Evolutionary conservation across 2,797 vertebrate genomes (phyloP).

Genomic region (Silurus aristotelis): DNA sequence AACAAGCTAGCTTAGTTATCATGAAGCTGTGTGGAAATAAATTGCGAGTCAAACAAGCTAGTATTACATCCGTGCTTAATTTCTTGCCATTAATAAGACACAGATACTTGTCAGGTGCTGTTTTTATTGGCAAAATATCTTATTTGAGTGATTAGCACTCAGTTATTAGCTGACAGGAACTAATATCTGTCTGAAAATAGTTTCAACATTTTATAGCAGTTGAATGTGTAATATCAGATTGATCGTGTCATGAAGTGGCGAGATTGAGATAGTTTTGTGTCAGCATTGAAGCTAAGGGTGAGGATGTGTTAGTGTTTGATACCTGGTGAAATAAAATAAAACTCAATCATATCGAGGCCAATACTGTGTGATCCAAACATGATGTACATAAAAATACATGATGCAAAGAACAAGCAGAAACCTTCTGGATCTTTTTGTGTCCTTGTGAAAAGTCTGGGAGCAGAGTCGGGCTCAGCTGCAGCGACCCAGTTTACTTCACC

Average conservation of each 20-base stretch:
- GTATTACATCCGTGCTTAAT: background rate
- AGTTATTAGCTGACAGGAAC: background rate
- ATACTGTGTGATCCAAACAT: background rate
- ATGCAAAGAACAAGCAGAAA: background rate
- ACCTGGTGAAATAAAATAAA: background rate
- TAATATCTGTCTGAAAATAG: background rate
- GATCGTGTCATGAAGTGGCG: background rate
- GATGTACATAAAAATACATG: background rate
- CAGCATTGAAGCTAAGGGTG: background rate
- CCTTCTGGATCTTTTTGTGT: slow-evolving; percentile 5
- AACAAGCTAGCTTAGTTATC: background rate
- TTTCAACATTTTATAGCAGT: background rate
- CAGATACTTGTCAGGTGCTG: background rate
- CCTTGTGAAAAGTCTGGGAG: background rate
- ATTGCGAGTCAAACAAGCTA: background rate
- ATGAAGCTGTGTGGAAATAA: background rate
- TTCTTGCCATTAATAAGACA: background rate
- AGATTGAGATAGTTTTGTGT: background rate
- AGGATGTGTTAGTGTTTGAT: slow-evolving; percentile 5
- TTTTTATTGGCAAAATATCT: background rate
- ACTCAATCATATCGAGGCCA: background rate
- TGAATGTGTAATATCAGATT: background rate
- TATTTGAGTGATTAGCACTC: background rate
- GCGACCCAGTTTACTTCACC: slow-evolving; percentile 28
- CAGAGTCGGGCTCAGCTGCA: slow-evolving; percentile 11